phyloP scores from a whole-genome alignment of 2,888 invertebrate species.

The Drosophila planitibia region DNA sequence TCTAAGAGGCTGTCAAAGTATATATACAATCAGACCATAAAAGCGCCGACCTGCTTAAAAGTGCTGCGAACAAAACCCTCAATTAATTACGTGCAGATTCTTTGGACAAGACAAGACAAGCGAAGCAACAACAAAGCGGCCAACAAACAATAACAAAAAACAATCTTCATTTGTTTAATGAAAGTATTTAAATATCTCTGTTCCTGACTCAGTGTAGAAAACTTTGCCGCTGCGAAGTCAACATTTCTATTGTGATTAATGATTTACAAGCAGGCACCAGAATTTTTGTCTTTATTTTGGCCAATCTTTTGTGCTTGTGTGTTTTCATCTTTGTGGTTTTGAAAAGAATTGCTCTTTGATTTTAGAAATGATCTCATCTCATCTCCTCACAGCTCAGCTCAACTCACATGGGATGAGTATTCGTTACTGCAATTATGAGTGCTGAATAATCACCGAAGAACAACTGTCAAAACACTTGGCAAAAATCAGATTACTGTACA shows the following conservation, averaged over 20 bases:
- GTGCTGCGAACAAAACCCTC: constrained; percentile 21
- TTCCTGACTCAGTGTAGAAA: constrained; percentile 35
- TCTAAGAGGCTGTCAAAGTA: constrained; percentile 19
- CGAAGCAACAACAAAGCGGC: constrained; percentile 1
- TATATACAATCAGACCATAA: constrained; percentile 6
- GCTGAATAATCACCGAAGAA: constrained; percentile 15
- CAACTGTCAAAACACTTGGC: constrained; percentile 22
- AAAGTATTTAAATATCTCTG: constrained; percentile 46
- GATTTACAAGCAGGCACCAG: constrained; percentile 62
- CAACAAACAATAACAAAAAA: constrained; percentile 18
- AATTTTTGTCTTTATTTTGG: constrained; percentile 28
- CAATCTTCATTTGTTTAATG: constrained; percentile 55
- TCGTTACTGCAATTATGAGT: constrained; percentile 41
- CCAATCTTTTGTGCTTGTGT: constrained; percentile 55
- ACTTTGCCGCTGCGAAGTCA: constrained; percentile 3
- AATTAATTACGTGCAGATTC: constrained; percentile 45
- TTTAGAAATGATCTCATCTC: constrained; percentile 79
- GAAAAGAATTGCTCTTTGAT: constrained; percentile 37
- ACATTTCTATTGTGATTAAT: constrained; percentile 67
- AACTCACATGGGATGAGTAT: constrained; percentile 61
- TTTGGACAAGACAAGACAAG: constrained; percentile 10
- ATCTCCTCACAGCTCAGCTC: constrained; percentile 36
- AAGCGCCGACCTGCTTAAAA: not conserved
- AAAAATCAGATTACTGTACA: constrained; percentile 1
- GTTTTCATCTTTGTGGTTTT: constrained; percentile 8